A percentile compares a stretch with the other conserved stretches of the same genome.
phyloP scores from a whole-genome alignment of 2,888 invertebrate species.

The Melolontha melolontha region DNA sequence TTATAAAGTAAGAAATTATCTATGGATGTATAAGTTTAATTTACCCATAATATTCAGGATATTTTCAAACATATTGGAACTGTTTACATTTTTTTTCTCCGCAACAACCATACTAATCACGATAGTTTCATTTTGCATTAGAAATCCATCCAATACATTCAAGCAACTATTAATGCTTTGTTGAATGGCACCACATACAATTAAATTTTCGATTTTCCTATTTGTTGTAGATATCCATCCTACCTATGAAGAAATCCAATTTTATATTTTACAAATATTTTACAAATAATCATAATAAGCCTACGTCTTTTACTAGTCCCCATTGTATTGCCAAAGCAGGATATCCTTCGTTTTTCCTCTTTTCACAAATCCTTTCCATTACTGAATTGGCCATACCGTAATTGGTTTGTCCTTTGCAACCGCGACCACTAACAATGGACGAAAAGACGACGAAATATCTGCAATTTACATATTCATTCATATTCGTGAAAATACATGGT shows the following conservation, averaged over 20 bases:
- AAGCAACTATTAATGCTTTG: constrained; percentile 76
- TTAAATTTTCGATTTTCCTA: constrained; percentile 42
- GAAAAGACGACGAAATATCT: constrained; percentile 91
- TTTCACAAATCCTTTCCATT: constrained; percentile 88
- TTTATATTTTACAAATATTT: background rate
- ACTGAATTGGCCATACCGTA: constrained; percentile 90
- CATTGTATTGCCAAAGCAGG: constrained; percentile 52
- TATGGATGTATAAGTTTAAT: background rate
- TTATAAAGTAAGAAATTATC: background rate
- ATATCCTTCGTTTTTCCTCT: constrained; percentile 56
- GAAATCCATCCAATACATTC: constrained; percentile 74
- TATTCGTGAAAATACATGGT: no score
- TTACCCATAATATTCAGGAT: constrained; percentile 72
- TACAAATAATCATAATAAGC: constrained; percentile 45
- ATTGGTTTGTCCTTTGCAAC: constrained; percentile 90
- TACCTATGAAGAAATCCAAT: constrained; percentile 28
- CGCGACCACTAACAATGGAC: constrained; percentile 91
- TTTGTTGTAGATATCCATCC: constrained; percentile 46
- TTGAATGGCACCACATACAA: constrained; percentile 72
- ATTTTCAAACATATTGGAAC: constrained; percentile 76
- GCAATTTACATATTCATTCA: no score
- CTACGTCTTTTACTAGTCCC: constrained; percentile 58
- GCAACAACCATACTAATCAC: constrained; percentile 90
- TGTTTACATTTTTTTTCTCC: constrained; percentile 77
- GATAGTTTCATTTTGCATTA: constrained; percentile 75